phyloP scores from a whole-genome alignment of 64 coral and sea anemone genomes.

The Stylophora pistillata region DNA sequence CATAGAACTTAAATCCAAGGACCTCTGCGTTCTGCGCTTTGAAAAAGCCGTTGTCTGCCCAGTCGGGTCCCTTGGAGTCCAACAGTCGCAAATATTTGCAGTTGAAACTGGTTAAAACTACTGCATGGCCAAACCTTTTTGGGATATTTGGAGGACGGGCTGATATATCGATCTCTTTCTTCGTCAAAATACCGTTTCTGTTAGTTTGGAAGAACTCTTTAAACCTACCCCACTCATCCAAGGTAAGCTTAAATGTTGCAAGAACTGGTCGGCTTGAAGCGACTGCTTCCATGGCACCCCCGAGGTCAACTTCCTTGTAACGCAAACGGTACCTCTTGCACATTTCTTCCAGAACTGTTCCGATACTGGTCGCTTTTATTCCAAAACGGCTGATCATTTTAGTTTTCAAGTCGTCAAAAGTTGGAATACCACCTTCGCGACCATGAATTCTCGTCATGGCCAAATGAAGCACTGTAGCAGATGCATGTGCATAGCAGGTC shows the following conservation, averaged over 20 bases:
- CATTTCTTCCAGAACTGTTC: neutral
- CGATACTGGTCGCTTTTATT: neutral
- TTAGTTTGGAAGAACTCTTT: constrained; percentile 24
- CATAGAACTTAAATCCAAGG: constrained; percentile 32
- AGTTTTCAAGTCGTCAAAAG: neutral
- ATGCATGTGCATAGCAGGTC: constrained; percentile 58
- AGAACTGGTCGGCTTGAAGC: constrained; percentile 32
- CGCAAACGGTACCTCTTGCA: constrained; percentile 38
- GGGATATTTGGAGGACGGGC: neutral
- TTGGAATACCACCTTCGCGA: constrained; percentile 32
- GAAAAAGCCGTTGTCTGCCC: constrained; percentile 2
- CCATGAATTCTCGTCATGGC: constrained; percentile 51
- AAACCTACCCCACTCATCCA: constrained; percentile 35
- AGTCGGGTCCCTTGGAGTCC: constrained; percentile 51
- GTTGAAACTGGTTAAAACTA: constrained; percentile 42
- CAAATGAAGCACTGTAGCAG: constrained; percentile 50
- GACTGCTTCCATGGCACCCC: constrained; percentile 31
- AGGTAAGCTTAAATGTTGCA: constrained; percentile 32
- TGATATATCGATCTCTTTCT: neutral
- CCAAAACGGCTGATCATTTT: constrained; percentile 30
- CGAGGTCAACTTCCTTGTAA: neutral
- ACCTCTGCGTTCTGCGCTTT: constrained; percentile 25
- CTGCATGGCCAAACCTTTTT: constrained; percentile 27
- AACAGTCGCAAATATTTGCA: constrained; percentile 25
- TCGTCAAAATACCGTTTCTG: constrained; percentile 36